Conservation (phyloP, 2,888 invertebrate species). For the Thysanoteuthis rhombus region DNA sequence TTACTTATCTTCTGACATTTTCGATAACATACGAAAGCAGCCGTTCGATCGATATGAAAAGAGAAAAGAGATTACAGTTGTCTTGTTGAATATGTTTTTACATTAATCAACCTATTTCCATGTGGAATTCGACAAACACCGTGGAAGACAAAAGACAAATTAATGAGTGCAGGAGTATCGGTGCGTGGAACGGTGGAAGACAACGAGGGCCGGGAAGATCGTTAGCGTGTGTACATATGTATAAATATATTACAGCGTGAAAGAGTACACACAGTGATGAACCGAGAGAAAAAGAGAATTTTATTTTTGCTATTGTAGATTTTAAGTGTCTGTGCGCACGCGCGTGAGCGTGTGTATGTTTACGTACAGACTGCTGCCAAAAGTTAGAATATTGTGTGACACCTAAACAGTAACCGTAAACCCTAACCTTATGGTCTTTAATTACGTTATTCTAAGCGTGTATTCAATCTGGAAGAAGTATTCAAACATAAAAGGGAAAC, state of each 20-base stretch:
- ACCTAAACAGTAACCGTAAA: too few species aligned
- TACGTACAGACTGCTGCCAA: too few species aligned
- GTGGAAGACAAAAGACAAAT: background rate
- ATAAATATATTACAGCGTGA: background rate
- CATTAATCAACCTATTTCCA: background rate
- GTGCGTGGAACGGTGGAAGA: background rate
- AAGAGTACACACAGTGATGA: background rate
- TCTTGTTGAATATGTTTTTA: background rate
- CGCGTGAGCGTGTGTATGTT: background rate
- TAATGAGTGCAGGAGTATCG: background rate
- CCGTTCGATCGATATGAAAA: background rate
- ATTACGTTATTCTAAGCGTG: too few species aligned
- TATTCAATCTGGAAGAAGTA: too few species aligned
- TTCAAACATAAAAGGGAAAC: too few species aligned
- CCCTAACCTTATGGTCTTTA: too few species aligned
- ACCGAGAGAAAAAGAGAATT: too few species aligned
- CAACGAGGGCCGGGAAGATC: background rate
- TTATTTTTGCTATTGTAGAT: too few species aligned
- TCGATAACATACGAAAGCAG: background rate
- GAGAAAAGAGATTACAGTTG: background rate
- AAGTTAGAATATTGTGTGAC: too few species aligned
- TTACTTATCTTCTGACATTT: background rate
- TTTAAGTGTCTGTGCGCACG: background rate
- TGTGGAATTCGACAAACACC: background rate
- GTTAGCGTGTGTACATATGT: background rate